phyloP scores from a whole-genome alignment of 2,888 invertebrate species.

The Zygothrica quintamaculata region DNA sequence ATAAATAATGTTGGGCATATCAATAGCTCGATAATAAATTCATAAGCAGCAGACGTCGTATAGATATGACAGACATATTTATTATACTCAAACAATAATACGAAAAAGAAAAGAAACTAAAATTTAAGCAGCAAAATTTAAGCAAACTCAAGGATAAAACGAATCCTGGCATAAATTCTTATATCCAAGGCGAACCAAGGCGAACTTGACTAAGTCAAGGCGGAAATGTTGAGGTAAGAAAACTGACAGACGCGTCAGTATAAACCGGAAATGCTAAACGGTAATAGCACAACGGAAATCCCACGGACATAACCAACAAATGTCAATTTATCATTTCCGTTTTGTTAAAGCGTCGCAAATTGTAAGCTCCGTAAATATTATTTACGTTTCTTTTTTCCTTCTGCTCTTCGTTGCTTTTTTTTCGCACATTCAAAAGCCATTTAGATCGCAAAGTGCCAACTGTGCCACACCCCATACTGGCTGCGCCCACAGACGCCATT shows the following conservation, averaged over 20 bases:
- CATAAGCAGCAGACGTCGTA: slow-evolving; percentile 43
- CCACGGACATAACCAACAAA: slow-evolving; percentile 45
- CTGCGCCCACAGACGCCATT: slow-evolving; percentile 49
- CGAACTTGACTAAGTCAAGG: slow-evolving; percentile 31
- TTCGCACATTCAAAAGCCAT: slow-evolving; percentile 57
- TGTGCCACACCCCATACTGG: slow-evolving; percentile 24
- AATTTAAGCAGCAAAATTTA: too few relatives aligned
- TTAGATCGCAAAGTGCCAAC: slow-evolving; percentile 41
- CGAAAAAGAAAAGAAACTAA: too few relatives aligned
- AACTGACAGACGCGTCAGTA: slow-evolving; percentile 28
- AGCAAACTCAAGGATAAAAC: too few relatives aligned
- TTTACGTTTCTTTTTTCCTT: too few relatives aligned
- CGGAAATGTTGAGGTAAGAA: slow-evolving; percentile 35
- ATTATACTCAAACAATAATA: background rate
- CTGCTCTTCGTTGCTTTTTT: too few relatives aligned
- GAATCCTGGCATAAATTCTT: too few relatives aligned
- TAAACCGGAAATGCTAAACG: slow-evolving; percentile 39
- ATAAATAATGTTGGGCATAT: slow-evolving; percentile 70
- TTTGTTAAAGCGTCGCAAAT: slow-evolving; percentile 66
- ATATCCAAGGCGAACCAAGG: too few relatives aligned
- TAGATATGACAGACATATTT: slow-evolving; percentile 28
- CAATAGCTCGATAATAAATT: slow-evolving; percentile 65
- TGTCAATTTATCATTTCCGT: slow-evolving; percentile 79
- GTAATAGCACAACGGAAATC: slow-evolving; percentile 51
- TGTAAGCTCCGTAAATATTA: slow-evolving; percentile 46